Evolutionary conservation across 92 coral and sea anemone species (phyloP).

Genomic region (Porites cylindrica): DNA sequence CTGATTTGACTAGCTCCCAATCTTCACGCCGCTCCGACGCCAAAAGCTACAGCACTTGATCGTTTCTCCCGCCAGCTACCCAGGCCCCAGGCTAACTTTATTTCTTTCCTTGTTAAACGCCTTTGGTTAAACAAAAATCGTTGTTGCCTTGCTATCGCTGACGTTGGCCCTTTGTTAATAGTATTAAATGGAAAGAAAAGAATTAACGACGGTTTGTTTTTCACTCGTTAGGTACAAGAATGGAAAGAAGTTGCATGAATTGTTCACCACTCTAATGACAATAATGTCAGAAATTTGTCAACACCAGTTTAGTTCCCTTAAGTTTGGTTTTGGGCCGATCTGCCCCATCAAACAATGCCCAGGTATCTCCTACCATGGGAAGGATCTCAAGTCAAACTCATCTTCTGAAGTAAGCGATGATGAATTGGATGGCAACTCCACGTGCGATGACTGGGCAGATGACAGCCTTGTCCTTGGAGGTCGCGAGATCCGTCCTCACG

Average conservation of each 20-base stretch:
- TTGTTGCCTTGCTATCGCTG: too few species aligned
- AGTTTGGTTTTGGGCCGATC: conserved; percentile 71
- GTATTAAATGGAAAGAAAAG: too few species aligned
- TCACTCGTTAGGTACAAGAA: conserved; percentile 47
- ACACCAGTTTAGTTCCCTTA: conserved; percentile 71
- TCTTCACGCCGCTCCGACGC: too few species aligned
- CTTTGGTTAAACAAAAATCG: too few species aligned
- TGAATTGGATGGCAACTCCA: conserved; percentile 25
- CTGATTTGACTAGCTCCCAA: too few species aligned
- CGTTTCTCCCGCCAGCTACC: too few species aligned
- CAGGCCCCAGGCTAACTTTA: too few species aligned
- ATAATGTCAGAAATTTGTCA: conserved; percentile 70
- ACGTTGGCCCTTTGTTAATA: too few species aligned
- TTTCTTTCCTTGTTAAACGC: too few species aligned
- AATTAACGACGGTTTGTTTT: not conserved
- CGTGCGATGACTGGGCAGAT: conserved; percentile 9
- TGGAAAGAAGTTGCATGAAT: conserved; percentile 48
- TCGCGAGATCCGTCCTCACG: conserved; percentile 60
- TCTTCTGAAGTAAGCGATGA: conserved; percentile 65
- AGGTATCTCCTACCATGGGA: conserved; percentile 41
- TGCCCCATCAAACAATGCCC: conserved; percentile 79
- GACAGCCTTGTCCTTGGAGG: too few species aligned
- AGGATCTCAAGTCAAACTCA: too few species aligned
- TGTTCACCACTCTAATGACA: conserved; percentile 41
- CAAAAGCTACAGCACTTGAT: too few species aligned